Evolutionary conservation across 2,888 invertebrate species (phyloP).

Genomic region (Arctia plantaginis): DNA sequence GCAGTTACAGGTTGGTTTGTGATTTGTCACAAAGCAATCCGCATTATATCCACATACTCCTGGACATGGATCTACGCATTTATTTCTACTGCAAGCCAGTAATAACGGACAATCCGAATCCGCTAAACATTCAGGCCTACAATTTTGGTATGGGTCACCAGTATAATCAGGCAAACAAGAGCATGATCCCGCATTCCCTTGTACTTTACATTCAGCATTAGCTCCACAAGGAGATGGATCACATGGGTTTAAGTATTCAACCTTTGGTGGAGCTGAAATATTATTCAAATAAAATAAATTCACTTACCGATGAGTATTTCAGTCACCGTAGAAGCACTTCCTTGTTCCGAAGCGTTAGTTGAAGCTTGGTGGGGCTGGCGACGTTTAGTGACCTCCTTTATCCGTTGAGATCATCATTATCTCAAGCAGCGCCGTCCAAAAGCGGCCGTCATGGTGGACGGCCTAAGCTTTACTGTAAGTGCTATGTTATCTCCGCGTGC

Average conservation of each 20-base stretch:
- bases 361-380: slow-evolving; percentile 84
- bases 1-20: slow-evolving; percentile 88
- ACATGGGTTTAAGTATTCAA: slow-evolving; percentile 86
- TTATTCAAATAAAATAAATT: slow-evolving; percentile 68
- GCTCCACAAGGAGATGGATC: slow-evolving; percentile 89
- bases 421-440: slow-evolving; percentile 80
- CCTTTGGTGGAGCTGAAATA: slow-evolving; percentile 80
- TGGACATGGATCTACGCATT: slow-evolving; percentile 89
- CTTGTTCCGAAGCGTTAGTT: slow-evolving; percentile 86
- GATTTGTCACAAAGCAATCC: slow-evolving; percentile 88
- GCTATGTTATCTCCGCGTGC: slow-evolving; percentile 86
- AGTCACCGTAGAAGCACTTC: slow-evolving; percentile 83
- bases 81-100: slow-evolving; percentile 88
- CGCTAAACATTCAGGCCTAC: slow-evolving; percentile 89
- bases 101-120: slow-evolving; percentile 89
- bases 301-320: slow-evolving; percentile 74
- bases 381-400: slow-evolving; percentile 81
- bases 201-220: slow-evolving; percentile 91
- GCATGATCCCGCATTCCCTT: slow-evolving; percentile 91
- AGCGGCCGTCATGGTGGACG: slow-evolving; percentile 80
- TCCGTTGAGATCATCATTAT: slow-evolving; percentile 78
- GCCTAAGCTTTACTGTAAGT: slow-evolving; percentile 86
- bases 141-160: slow-evolving; percentile 92
- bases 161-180: slow-evolving; percentile 89
- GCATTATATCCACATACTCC: slow-evolving; percentile 90